Percentiles rank a stretch among this genome's conserved stretches.
phyloP scores from a whole-genome alignment of 2,888 invertebrate species.

The Cataglyphis altisquamis region DNA sequence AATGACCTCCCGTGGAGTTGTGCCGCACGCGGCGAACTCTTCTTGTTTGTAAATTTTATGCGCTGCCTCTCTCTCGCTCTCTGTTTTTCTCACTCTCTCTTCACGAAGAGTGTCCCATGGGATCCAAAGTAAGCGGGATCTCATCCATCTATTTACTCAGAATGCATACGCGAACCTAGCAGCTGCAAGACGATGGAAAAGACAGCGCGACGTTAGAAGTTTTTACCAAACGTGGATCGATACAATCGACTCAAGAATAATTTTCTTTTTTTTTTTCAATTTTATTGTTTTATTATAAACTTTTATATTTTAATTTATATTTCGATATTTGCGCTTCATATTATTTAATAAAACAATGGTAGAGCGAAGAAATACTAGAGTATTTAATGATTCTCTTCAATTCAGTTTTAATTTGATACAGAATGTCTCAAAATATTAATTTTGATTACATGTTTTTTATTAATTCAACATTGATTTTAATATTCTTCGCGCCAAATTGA shows the following conservation, averaged over 20 bases:
- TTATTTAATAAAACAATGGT: neutral
- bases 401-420: neutral
- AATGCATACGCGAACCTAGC: slow-evolving; percentile 25
- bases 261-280: no score
- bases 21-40: neutral
- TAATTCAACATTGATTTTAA: neutral
- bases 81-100: neutral
- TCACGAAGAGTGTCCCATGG: neutral
- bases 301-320: neutral
- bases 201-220: neutral
- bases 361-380: neutral
- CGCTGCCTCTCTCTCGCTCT: neutral
- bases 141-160: neutral
- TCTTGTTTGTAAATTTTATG: slow-evolving; percentile 35
- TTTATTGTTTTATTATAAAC: neutral
- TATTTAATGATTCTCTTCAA: neutral
- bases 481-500: neutral
- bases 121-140: slow-evolving; percentile 24
- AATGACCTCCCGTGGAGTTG: slow-evolving; percentile 22
- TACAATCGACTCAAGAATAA: no score
- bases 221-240: neutral
- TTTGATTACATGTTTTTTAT: neutral
- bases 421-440: slow-evolving; percentile 2
- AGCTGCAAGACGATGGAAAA: neutral
- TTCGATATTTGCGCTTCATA: neutral